Base-by-base conservation (phyloP, 2,113 vertebrate species). In the Anseranas semipalmata region DNA sequence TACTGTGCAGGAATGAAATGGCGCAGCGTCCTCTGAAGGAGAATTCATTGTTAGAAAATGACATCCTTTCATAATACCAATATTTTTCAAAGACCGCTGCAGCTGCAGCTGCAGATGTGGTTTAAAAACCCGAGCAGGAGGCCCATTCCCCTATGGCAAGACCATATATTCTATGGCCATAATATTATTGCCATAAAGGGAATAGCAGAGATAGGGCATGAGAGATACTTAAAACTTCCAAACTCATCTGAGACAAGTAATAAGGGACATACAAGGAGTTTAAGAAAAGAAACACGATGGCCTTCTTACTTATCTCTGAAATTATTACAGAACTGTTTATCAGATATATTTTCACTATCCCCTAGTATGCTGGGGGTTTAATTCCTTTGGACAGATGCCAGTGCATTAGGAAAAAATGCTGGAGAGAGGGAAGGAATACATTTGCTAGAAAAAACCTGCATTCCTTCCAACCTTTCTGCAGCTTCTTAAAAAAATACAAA, bases 401-500 rank as follows among this genome's bases (percentile, higher is more conserved):
- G 73, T 1, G 2, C 1, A 15, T 83, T 84, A 66, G 59, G 74
- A 5, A 85, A 87, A 96, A 96, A 56, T 28, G 66, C 88, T 25
- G 16, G 76, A 77, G 91, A 96, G 95, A 84, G 92, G 73, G 67
- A 95, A 95, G 95, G 97, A 94, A 96, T 87, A 94, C 77, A 89
- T 82, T 89, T 93, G 86, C 86, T 88, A 72, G 78, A 94, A 94
- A 95, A 91, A 96, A 91, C 70, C 71, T 83, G 81, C 94, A 96
- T 95, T 87, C 87, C 87, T 93, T 95, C 91, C 96, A 96, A 95
- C 93, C 91, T 95, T 89, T 95, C 94, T 87, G 76, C 72, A 94
- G 95, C 95, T 96, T 97, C 96, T 96, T 93, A 97, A 95, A 95
- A 95, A 95, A 95, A 96, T 89, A 97, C 80, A 97, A 95, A 98